phyloP scores from a whole-genome alignment of 2,888 invertebrate species.

The Hydrotaea diabolus region DNA sequence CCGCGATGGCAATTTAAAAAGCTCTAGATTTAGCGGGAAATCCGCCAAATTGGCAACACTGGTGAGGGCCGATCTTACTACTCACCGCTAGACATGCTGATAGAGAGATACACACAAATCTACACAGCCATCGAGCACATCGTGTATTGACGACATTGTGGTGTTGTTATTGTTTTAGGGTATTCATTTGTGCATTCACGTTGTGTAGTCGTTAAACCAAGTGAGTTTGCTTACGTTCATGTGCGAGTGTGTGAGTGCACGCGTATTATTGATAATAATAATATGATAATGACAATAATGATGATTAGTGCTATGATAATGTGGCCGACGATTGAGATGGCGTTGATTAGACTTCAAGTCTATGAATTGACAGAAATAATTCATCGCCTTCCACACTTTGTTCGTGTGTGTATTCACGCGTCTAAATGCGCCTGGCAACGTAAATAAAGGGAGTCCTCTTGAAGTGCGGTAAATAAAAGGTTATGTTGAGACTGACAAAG shows the following conservation, averaged over 20 bases:
- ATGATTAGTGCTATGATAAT: too few species aligned
- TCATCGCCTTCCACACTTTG: not conserved
- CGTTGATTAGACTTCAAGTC: constrained; percentile 10
- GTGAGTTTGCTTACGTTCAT: not conserved
- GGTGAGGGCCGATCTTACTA: not conserved
- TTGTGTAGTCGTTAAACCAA: constrained; percentile 8
- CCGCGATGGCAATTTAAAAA: too few species aligned
- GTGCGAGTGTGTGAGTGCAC: not conserved
- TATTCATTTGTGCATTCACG: constrained; percentile 26
- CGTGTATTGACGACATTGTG: constrained; percentile 3
- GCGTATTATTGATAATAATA: constrained; percentile 27
- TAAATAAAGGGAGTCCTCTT: not conserved
- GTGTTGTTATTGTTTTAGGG: constrained; percentile 19
- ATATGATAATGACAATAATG: not conserved
- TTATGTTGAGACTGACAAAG: too few species aligned
- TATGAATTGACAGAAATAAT: constrained; percentile 11
- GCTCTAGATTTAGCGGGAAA: too few species aligned
- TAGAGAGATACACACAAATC: not conserved
- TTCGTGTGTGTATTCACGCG: too few species aligned
- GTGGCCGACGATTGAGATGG: not conserved
- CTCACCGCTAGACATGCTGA: not conserved
- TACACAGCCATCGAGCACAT: not conserved
- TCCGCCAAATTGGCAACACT: too few species aligned
- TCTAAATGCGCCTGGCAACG: not conserved
- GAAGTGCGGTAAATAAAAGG: too few species aligned